phyloP scores from a whole-genome alignment of 2,888 invertebrate genomes.

The Diachrysia chrysitis region DNA sequence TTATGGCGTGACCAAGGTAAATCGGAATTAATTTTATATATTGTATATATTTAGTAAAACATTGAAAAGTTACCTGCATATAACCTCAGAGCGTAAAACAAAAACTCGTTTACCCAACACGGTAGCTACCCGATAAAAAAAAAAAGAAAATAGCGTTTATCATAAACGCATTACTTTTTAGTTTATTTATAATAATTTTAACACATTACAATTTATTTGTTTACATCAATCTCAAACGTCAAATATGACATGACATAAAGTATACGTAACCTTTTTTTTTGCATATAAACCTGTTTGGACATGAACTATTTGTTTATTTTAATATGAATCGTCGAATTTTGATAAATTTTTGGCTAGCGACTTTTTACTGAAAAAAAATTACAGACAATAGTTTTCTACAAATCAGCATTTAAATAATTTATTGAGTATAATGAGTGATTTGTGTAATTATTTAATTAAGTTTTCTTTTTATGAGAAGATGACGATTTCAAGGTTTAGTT shows the following conservation, averaged over 20 bases:
- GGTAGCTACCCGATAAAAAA: background rate
- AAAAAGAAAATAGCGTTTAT: background rate
- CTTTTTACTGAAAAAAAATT: no score
- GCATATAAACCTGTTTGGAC: background rate
- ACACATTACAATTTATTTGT: constrained; percentile 13
- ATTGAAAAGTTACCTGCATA: constrained; percentile 11
- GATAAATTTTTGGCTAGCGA: no score
- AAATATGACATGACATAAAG: constrained; percentile 10
- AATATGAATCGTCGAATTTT: no score
- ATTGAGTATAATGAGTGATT: no score
- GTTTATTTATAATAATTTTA: background rate
- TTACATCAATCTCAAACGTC: constrained; percentile 13
- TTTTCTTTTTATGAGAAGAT: no score
- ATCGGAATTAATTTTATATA: no score
- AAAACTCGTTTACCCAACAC: constrained; percentile 24
- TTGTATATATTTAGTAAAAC: no score
- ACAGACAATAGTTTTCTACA: no score
- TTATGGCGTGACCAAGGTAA: no score
- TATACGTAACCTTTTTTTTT: background rate
- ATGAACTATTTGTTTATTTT: background rate
- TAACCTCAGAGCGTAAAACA: constrained; percentile 15
- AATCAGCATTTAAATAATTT: no score
- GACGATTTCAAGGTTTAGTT: no score
- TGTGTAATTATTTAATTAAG: no score
- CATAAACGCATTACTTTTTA: background rate